phyloP scores from a whole-genome alignment of 2,888 invertebrate species.

The Pardosa pseudoannulata region DNA sequence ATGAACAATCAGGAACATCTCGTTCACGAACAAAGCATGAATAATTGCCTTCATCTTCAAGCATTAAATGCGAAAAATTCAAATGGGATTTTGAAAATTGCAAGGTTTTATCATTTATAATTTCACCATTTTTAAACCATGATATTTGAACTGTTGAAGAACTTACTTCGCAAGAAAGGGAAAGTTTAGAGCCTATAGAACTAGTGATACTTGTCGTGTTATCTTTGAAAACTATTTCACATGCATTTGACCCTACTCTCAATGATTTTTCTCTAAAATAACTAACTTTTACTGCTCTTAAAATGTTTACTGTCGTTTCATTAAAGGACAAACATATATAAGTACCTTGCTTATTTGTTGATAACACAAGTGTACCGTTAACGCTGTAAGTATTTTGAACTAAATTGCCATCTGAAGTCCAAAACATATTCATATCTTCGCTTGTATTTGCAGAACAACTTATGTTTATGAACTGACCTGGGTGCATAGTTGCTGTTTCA shows the following conservation, averaged over 20 bases:
- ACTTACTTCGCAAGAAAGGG: slow-evolving; percentile 49
- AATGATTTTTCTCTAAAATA: neutral
- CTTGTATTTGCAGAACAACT: slow-evolving; percentile 19
- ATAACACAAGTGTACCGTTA: neutral
- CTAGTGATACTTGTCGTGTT: slow-evolving; percentile 15
- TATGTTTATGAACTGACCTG: slow-evolving; percentile 33
- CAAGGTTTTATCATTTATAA: neutral
- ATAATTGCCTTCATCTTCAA: slow-evolving; percentile 44
- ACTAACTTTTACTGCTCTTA: slow-evolving; percentile 37
- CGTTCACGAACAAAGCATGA: slow-evolving; percentile 36
- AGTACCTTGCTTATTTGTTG: slow-evolving; percentile 37
- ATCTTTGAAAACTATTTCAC: slow-evolving; percentile 36
- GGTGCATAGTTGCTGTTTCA: slow-evolving; percentile 27
- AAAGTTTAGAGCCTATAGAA: slow-evolving; percentile 23
- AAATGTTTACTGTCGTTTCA: slow-evolving; percentile 19
- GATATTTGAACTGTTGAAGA: neutral
- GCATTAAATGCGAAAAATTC: slow-evolving; percentile 26
- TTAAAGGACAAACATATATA: slow-evolving; percentile 43
- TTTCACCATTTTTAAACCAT: slow-evolving; percentile 49
- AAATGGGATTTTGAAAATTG: neutral
- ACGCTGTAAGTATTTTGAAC: neutral
- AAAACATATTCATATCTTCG: slow-evolving; percentile 8
- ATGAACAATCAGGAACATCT: slow-evolving; percentile 8
- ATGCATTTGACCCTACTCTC: neutral
- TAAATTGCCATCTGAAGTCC: slow-evolving; percentile 34